Evolutionary conservation across 2,113 vertebrate genomes (phyloP).

Genomic region (Acanthisitta chloris): DNA sequence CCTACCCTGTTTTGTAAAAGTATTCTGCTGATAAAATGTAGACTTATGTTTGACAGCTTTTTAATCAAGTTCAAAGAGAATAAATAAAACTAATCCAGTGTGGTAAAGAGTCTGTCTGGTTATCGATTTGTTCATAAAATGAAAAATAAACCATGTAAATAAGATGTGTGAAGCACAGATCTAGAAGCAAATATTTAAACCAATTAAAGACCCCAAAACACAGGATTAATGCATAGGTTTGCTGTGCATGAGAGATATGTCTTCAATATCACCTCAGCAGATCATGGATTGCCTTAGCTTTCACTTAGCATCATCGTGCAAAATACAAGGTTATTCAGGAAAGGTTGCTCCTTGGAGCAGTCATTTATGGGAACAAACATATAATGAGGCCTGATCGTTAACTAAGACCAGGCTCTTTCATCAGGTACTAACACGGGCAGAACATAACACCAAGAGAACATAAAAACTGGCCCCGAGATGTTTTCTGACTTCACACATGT

Average conservation of each 20-base stretch:
- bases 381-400: background rate
- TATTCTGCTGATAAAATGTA: slow-evolving; percentile 77
- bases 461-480: background rate
- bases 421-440: background rate
- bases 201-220: slow-evolving; percentile 51
- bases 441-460: background rate
- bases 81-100: slow-evolving; percentile 80
- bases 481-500: background rate
- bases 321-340: background rate
- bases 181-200: slow-evolving; percentile 69
- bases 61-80: slow-evolving; percentile 80
- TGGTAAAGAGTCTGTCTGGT: slow-evolving; percentile 74
- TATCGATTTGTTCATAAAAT: slow-evolving; percentile 77
- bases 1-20: slow-evolving; percentile 70
- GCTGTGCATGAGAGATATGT: slow-evolving; percentile 38
- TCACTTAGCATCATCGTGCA: background rate
- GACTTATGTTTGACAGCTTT: slow-evolving; percentile 77
- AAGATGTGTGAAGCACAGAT: slow-evolving; percentile 65
- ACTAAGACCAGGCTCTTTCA: background rate
- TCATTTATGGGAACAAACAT: background rate
- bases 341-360: background rate
- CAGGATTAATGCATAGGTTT: slow-evolving; percentile 46
- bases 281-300: slow-evolving; percentile 29
- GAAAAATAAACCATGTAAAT: slow-evolving; percentile 77
- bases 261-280: slow-evolving; percentile 49